Evolutionary conservation across 2,888 invertebrate species (phyloP).

Genomic region (Monoplex corrugatus): DNA sequence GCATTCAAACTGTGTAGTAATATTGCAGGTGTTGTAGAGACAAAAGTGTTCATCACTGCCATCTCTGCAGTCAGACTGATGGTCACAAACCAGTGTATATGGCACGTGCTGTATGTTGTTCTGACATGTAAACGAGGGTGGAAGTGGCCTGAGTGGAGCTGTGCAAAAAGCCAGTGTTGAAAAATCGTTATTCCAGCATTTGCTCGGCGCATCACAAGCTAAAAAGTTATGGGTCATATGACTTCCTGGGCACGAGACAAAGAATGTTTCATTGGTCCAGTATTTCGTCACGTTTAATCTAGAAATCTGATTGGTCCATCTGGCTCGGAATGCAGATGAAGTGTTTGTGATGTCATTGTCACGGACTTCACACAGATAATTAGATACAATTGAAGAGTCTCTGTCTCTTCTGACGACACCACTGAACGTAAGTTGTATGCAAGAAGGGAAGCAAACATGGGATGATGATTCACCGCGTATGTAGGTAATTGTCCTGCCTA

Average conservation of each 20-base stretch:
- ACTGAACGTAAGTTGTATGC: too few species aligned
- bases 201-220: background rate
- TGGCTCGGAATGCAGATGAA: background rate
- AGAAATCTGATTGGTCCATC: background rate
- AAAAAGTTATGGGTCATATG: background rate
- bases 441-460: background rate
- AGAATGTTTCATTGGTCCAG: background rate
- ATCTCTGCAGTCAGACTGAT: background rate
- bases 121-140: background rate
- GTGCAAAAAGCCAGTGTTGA: background rate
- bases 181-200: background rate
- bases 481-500: background rate
- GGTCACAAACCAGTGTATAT: slow-evolving; percentile 10
- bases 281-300: background rate
- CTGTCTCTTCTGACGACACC: too few species aligned
- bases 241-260: background rate
- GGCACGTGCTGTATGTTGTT: background rate
- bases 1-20: background rate
- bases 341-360: background rate
- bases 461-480: too few species aligned
- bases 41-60: background rate
- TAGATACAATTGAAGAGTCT: too few species aligned
- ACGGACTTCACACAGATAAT: too few species aligned
- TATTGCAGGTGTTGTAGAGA: background rate
- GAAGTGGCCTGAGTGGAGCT: background rate